Conservation (phyloP, 2,888 invertebrate genomes). For the Thumatha senex region DNA sequence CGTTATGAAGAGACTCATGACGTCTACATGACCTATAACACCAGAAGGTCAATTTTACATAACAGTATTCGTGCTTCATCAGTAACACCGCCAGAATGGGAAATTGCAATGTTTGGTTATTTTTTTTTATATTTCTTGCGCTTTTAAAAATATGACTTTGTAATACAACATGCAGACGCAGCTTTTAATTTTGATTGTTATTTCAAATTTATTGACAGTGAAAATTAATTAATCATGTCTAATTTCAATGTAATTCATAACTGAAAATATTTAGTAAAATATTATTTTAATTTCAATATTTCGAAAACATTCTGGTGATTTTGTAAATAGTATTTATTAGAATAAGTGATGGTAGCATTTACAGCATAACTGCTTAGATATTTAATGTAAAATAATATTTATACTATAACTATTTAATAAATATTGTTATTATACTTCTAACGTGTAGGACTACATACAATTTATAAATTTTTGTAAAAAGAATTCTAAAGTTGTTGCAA, state of each 20-base stretch:
- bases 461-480: slow-evolving; percentile 35
- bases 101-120: slow-evolving; percentile 61
- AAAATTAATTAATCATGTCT: too few relatives aligned
- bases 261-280: too few relatives aligned
- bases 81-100: slow-evolving; percentile 76
- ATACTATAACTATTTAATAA: slow-evolving; percentile 73
- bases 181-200: slow-evolving; percentile 2
- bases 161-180: slow-evolving; percentile 28
- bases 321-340: slow-evolving; percentile 83
- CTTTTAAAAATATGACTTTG: slow-evolving; percentile 30
- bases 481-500: slow-evolving; percentile 11
- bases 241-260: too few relatives aligned
- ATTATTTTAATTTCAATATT: slow-evolving; percentile 32
- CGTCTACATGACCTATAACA: slow-evolving; percentile 32
- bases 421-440: slow-evolving; percentile 71
- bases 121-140: slow-evolving; percentile 30
- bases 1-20: slow-evolving; percentile 33
- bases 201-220: neutral
- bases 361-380: slow-evolving; percentile 76
- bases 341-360: slow-evolving; percentile 76
- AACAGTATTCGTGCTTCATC: slow-evolving; percentile 80
- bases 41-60: slow-evolving; percentile 53
- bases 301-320: slow-evolving; percentile 73
- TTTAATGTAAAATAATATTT: slow-evolving; percentile 82
- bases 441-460: slow-evolving; percentile 66